phyloP scores from a whole-genome alignment of 92 coral and sea anemone genomes.

The Plumapathes pennacea region DNA sequence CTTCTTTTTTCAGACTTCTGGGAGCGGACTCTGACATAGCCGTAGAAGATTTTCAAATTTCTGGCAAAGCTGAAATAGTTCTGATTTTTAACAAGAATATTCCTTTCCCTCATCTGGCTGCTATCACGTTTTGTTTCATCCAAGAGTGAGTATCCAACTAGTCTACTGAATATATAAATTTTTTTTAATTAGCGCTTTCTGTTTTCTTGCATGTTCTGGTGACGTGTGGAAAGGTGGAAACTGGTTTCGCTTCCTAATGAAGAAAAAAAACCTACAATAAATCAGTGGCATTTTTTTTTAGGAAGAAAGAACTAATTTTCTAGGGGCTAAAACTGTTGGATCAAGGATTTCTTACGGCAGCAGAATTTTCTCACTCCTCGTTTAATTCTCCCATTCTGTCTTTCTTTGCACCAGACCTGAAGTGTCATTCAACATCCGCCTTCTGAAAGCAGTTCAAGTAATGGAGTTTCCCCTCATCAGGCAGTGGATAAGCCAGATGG shows the following conservation, averaged over 20 bases:
- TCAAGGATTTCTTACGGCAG: too few relatives aligned
- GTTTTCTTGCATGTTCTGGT: too few relatives aligned
- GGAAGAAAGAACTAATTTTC: too few relatives aligned
- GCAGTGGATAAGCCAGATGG: constrained; percentile 76
- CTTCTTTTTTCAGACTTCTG: constrained; percentile 43
- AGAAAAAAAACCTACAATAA: too few relatives aligned
- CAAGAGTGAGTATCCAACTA: constrained; percentile 68
- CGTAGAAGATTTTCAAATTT: constrained; percentile 75
- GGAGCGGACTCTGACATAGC: constrained; percentile 77
- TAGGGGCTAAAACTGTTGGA: too few relatives aligned
- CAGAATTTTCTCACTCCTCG: too few relatives aligned
- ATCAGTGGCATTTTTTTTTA: too few relatives aligned
- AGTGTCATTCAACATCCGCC: constrained; percentile 71
- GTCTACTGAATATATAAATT: too few relatives aligned
- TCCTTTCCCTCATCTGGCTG: constrained; percentile 85
- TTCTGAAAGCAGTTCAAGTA: constrained; percentile 77
- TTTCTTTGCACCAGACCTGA: constrained; percentile 54
- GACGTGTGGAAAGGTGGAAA: too few relatives aligned
- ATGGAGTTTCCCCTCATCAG: constrained; percentile 85
- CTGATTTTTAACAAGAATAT: constrained; percentile 63
- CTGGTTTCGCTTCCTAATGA: too few relatives aligned
- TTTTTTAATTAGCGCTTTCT: too few relatives aligned
- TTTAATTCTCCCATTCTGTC: too few relatives aligned
- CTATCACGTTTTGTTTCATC: constrained; percentile 66
- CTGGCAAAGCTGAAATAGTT: constrained; percentile 74